Evolutionary conservation across 2,888 invertebrate species (phyloP).

Genomic region (Melanophora roralis): DNA sequence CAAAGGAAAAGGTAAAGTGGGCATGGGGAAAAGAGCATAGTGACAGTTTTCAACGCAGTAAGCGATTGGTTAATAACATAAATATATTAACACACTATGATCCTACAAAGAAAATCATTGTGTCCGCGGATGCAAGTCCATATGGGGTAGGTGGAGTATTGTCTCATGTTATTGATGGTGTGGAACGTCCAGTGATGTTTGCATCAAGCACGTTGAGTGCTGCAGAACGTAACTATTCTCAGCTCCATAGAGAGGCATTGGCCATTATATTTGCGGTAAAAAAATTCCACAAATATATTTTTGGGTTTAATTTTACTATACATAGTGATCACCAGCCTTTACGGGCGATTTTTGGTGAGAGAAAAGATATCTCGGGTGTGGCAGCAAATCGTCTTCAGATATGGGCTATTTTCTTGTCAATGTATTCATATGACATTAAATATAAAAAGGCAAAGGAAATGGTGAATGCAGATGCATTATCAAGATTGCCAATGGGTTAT

Average conservation of each 20-base stretch:
- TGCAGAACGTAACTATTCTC: constrained; percentile 37
- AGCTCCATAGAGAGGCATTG: constrained; percentile 37
- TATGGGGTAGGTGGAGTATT: constrained; percentile 28
- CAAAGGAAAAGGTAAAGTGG: not conserved
- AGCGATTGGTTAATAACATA: not conserved
- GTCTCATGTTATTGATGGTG: constrained; percentile 27
- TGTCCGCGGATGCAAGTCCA: constrained; percentile 26
- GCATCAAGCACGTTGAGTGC: constrained; percentile 22
- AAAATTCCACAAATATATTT: constrained; percentile 49
- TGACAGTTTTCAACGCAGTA: not conserved
- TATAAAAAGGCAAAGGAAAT: not conserved
- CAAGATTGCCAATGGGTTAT: not conserved
- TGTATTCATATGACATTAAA: not conserved
- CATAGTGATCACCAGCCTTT: constrained; percentile 43
- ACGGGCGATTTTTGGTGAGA: constrained; percentile 27
- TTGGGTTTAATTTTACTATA: constrained; percentile 30
- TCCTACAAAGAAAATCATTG: constrained; percentile 7
- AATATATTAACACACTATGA: constrained; percentile 11
- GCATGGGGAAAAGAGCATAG: not conserved
- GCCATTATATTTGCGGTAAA: constrained; percentile 43
- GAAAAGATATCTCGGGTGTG: constrained; percentile 29
- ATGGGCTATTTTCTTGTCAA: constrained; percentile 42
- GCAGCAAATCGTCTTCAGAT: constrained; percentile 35
- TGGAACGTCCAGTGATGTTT: constrained; percentile 25
- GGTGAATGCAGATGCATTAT: not conserved